A percentile compares a stretch with the other conserved stretches of the same genome.
Evolutionary conservation across 1,140 invertebrate genomes (phyloP).

Genomic region (Ceratina calcarata): DNA sequence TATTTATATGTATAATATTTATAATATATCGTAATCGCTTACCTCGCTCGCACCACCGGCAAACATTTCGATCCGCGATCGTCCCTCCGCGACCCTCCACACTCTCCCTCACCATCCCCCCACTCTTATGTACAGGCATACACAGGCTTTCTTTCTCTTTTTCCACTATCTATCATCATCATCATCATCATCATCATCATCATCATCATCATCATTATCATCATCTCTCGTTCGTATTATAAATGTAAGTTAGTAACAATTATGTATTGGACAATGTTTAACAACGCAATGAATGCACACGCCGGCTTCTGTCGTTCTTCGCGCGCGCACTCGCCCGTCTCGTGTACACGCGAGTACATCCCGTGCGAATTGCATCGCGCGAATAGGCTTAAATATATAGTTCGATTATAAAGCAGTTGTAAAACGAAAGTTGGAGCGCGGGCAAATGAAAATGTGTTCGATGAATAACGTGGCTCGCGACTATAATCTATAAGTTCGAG

Average conservation of each 20-base stretch:
- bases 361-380: too few relatives aligned
- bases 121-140: not conserved
- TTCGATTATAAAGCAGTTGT: too few relatives aligned
- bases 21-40: not conserved
- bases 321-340: too few relatives aligned
- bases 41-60: too few relatives aligned
- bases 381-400: too few relatives aligned
- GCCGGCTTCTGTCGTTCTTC: not conserved
- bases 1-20: conserved; percentile 51
- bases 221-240: conserved; percentile 42
- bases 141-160: not conserved
- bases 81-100: not conserved
- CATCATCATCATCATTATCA: too few relatives aligned
- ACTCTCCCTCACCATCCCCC: not conserved
- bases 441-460: too few relatives aligned
- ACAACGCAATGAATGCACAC: conserved; percentile 57
- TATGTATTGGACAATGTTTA: conserved; percentile 65
- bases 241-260: conserved; percentile 66
- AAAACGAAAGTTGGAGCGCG: too few relatives aligned
- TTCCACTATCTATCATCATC: not conserved
- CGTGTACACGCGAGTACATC: too few relatives aligned
- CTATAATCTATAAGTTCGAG: too few relatives aligned
- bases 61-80: not conserved
- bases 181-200: too few relatives aligned
- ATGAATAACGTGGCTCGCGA: too few relatives aligned